Evolutionary conservation across 2,797 vertebrate species (phyloP).

Genomic region (Echiichthys vipera): DNA sequence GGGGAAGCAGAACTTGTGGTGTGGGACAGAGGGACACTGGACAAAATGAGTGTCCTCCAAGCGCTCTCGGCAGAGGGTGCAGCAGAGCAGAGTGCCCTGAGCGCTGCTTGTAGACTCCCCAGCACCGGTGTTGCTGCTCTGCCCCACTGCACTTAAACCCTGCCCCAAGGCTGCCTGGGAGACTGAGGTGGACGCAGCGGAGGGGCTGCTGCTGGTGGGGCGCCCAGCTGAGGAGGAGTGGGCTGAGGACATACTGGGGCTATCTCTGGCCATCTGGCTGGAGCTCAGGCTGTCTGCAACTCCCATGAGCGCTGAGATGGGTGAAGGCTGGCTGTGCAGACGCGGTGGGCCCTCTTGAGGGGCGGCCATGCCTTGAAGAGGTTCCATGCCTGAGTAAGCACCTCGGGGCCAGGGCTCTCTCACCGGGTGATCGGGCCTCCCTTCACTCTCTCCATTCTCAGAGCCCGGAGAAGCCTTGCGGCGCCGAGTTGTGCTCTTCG

Average conservation of each 20-base stretch:
- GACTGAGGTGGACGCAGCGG: slow-evolving; percentile 75
- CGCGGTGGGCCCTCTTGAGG: slow-evolving; percentile 76
- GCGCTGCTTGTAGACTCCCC: slow-evolving; percentile 77
- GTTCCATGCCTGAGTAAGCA: slow-evolving; percentile 79
- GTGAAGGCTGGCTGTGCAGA: slow-evolving; percentile 86
- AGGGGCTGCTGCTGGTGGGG: slow-evolving; percentile 81
- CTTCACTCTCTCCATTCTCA: slow-evolving; percentile 83
- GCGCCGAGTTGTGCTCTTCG: slow-evolving; percentile 77
- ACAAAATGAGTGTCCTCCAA: slow-evolving; percentile 94
- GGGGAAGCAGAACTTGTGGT: slow-evolving; percentile 94
- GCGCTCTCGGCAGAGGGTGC: slow-evolving; percentile 91
- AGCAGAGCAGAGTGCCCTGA: slow-evolving; percentile 86
- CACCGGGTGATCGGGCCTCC: slow-evolving; percentile 80
- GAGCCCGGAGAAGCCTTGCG: slow-evolving; percentile 82
- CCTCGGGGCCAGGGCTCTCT: slow-evolving; percentile 85
- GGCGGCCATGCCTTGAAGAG: slow-evolving; percentile 74
- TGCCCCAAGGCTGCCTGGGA: slow-evolving; percentile 74
- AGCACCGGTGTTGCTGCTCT: slow-evolving; percentile 50
- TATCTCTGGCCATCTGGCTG: slow-evolving; percentile 87
- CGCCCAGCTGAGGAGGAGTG: slow-evolving; percentile 78
- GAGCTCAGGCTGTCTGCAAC: slow-evolving; percentile 89
- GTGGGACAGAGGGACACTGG: slow-evolving; percentile 91
- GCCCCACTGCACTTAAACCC: slow-evolving; percentile 60
- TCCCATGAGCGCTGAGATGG: slow-evolving; percentile 91
- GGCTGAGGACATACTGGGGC: slow-evolving; percentile 74